phyloP scores from a whole-genome alignment of 2,888 invertebrate species.

The Rhimphoctona megacephalus region DNA sequence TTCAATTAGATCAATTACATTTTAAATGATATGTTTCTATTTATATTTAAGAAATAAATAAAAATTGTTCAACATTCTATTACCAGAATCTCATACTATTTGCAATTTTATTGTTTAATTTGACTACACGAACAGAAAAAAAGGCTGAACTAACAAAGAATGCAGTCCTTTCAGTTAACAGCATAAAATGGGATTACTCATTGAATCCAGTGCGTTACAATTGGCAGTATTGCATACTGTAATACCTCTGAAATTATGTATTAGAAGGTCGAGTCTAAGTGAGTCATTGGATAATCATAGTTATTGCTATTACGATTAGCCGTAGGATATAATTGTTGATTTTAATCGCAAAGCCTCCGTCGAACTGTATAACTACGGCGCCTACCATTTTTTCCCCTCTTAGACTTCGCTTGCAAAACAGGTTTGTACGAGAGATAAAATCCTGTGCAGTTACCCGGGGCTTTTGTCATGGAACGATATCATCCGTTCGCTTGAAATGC shows the following conservation, averaged over 20 bases:
- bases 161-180: neutral
- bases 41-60: too few relatives aligned
- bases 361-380: constrained; percentile 12
- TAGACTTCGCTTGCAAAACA: constrained; percentile 39
- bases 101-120: neutral
- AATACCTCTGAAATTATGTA: constrained; percentile 42
- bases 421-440: constrained; percentile 57
- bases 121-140: too few relatives aligned
- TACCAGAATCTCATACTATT: neutral
- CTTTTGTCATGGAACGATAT: constrained; percentile 45
- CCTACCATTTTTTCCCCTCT: constrained; percentile 25
- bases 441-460: constrained; percentile 35
- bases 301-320: constrained; percentile 49
- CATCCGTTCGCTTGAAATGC: constrained; percentile 29
- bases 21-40: too few relatives aligned
- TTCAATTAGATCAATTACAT: too few relatives aligned
- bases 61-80: too few relatives aligned
- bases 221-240: constrained; percentile 4
- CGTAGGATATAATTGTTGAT: constrained; percentile 56
- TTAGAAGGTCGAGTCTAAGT: constrained; percentile 53
- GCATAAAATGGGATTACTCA: constrained; percentile 24
- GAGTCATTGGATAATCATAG: constrained; percentile 66
- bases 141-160: neutral
- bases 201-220: constrained; percentile 23
- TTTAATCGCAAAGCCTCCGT: constrained; percentile 36